Percentiles rank a stretch among this genome's conserved stretches.
Evolutionary conservation across 2,888 invertebrate species (phyloP).

Genomic region (Horisme vitalbata): DNA sequence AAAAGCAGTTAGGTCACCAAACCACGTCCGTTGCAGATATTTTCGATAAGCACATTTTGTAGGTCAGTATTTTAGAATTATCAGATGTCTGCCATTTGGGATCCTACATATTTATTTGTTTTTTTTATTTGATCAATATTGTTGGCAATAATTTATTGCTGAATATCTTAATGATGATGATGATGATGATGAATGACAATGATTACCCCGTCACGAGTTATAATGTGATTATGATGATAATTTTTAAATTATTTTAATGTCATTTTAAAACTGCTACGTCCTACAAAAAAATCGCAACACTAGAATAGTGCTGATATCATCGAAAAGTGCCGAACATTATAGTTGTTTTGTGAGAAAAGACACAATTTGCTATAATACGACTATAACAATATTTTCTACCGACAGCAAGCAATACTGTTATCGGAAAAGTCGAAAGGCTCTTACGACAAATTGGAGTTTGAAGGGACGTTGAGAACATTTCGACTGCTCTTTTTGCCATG

Average conservation of each 20-base stretch:
- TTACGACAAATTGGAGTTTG: constrained; percentile 32
- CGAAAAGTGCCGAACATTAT: constrained; percentile 6
- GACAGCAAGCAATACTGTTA: constrained; percentile 37
- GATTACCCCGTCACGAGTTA: too few species aligned
- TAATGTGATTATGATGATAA: too few species aligned
- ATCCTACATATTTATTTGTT: not conserved
- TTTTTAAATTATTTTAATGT: too few species aligned
- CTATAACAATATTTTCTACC: constrained; percentile 34
- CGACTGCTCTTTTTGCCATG: constrained; percentile 20
- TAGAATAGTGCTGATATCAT: too few species aligned
- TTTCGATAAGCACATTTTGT: constrained; percentile 10
- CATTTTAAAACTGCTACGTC: too few species aligned
- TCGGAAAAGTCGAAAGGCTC: constrained; percentile 32
- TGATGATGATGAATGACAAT: too few species aligned
- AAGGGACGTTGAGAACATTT: constrained; percentile 24
- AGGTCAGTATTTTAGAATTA: constrained; percentile 5
- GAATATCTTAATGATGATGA: too few species aligned
- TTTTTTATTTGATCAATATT: too few species aligned
- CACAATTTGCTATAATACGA: constrained; percentile 33
- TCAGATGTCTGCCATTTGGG: constrained; percentile 9
- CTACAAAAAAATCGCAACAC: too few species aligned
- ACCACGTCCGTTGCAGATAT: constrained; percentile 30
- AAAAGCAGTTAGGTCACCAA: constrained; percentile 32
- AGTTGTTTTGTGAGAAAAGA: constrained; percentile 22
- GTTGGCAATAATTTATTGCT: too few species aligned